Evolutionary conservation across 2,888 invertebrate species (phyloP).

Genomic region (Lepidonotus clava): DNA sequence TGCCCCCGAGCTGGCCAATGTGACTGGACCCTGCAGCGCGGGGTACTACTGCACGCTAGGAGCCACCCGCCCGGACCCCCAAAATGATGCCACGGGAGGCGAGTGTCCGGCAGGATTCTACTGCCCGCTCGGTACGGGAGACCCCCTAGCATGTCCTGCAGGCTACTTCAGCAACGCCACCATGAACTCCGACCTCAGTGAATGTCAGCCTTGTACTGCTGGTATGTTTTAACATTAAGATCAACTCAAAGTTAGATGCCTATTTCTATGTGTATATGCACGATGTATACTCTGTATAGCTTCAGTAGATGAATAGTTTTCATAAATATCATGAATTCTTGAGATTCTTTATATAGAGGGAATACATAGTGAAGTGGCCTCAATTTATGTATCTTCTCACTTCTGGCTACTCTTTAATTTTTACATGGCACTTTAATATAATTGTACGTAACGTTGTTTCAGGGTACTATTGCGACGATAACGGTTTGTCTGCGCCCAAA

Average conservation of each 20-base stretch:
- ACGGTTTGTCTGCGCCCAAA: slow-evolving; percentile 69
- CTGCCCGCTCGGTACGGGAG: slow-evolving; percentile 73
- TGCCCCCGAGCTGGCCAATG: slow-evolving; percentile 68
- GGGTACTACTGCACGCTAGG: slow-evolving; percentile 75
- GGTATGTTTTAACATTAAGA: slow-evolving; percentile 66
- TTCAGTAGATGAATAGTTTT: no score
- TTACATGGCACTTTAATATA: no score
- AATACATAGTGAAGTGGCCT: no score
- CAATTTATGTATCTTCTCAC: no score
- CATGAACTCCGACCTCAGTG: slow-evolving; percentile 69
- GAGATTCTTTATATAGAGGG: no score
- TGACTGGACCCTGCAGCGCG: slow-evolving; percentile 72
- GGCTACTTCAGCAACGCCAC: slow-evolving; percentile 75
- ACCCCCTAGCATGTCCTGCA: slow-evolving; percentile 71
- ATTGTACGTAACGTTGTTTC: no score
- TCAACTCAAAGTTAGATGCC: no score
- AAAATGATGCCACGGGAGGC: slow-evolving; percentile 74
- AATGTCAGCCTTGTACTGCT: slow-evolving; percentile 74
- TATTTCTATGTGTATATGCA: no score
- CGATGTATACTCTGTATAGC: no score
- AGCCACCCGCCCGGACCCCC: slow-evolving; percentile 69
- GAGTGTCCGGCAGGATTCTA: slow-evolving; percentile 75
- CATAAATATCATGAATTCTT: no score
- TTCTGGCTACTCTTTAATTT: no score
- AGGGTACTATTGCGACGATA: slow-evolving; percentile 75